A percentile compares a stretch with the other conserved stretches of the same genome.
These are phyloP conservation scores for Betta splendens DNA, from an alignment of 2,797 vertebrate species.

Conservation along the genomic window DNA sequence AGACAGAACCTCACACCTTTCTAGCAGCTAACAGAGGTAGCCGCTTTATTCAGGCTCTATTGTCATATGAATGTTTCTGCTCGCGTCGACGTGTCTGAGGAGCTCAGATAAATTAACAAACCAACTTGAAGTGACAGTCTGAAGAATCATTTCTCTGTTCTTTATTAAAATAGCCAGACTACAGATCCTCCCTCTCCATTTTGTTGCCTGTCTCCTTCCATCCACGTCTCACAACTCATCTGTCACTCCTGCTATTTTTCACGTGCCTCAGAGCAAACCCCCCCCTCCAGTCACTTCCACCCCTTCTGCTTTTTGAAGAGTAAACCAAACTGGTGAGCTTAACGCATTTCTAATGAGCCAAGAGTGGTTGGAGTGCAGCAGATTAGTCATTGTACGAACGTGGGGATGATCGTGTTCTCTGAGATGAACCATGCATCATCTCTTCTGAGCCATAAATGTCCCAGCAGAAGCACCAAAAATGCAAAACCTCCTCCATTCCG, in stretches of 20 bases:
- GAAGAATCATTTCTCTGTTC: slow-evolving; percentile 66
- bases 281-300: not conserved
- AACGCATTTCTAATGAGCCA: slow-evolving; percentile 83
- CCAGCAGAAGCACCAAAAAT: slow-evolving; percentile 56
- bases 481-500: slow-evolving; percentile 62
- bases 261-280: slow-evolving; percentile 56
- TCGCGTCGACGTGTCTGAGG: slow-evolving; percentile 55
- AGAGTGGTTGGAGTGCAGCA: slow-evolving; percentile 59
- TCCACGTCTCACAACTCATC: slow-evolving; percentile 62
- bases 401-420: slow-evolving; percentile 66
- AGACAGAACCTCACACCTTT: slow-evolving; percentile 10
- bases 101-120: slow-evolving; percentile 71
- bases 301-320: slow-evolving; percentile 47
- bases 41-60: slow-evolving; percentile 15
- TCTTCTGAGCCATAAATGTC: slow-evolving; percentile 56
- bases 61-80: slow-evolving; percentile 44
- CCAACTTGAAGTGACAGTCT: slow-evolving; percentile 63
- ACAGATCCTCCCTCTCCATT: slow-evolving; percentile 67
- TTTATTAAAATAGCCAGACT: slow-evolving; percentile 68
- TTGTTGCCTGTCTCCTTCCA: slow-evolving; percentile 71
- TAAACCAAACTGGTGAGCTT: slow-evolving; percentile 69
- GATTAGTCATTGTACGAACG: slow-evolving; percentile 75
- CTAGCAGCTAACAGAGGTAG: slow-evolving; percentile 27
- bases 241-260: slow-evolving; percentile 66
- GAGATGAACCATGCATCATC: slow-evolving; percentile 75